Conservation (phyloP, 2,888 invertebrate species). For the Zygaena filipendulae region DNA sequence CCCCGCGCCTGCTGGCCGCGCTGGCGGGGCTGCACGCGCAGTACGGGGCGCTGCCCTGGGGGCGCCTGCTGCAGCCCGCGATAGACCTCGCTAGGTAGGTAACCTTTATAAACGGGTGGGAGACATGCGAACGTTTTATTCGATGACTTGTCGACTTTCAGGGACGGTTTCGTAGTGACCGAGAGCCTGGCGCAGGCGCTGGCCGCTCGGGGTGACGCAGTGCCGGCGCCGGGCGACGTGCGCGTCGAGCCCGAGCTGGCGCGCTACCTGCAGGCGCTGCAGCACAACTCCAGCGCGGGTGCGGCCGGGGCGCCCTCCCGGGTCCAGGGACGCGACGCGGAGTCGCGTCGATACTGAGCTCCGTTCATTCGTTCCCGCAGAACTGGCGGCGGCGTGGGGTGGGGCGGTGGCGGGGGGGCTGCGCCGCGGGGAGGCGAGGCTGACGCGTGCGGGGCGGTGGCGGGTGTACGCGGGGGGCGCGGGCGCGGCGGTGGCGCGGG, state of each 20-base stretch:
- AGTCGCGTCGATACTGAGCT: neutral
- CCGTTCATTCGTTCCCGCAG: no score
- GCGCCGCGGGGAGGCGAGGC: conserved; percentile 5
- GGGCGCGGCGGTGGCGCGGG: conserved; percentile 22
- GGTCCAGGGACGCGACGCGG: neutral
- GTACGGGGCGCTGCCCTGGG: conserved; percentile 39
- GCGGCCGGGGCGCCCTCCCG: conserved; percentile 6
- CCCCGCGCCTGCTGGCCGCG: conserved; percentile 39
- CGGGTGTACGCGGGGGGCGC: conserved; percentile 29
- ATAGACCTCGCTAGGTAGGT: conserved; percentile 35
- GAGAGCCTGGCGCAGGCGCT: conserved; percentile 26
- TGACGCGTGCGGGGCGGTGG: conserved; percentile 22
- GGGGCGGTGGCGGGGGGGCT: neutral
- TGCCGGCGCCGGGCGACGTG: conserved; percentile 43
- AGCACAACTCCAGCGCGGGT: conserved; percentile 47
- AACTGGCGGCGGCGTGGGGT: conserved; percentile 20
- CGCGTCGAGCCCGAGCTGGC: conserved; percentile 58
- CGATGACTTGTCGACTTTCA: conserved; percentile 17
- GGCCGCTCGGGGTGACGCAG: conserved; percentile 17
- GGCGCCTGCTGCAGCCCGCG: conserved; percentile 34
- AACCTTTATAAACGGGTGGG: neutral
- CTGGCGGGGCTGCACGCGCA: conserved; percentile 39
- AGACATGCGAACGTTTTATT: neutral
- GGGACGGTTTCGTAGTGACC: conserved; percentile 33
- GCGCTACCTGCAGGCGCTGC: conserved; percentile 62